Conservation (phyloP, 1,140 invertebrate species). For the Trinorchestia longiramus region DNA sequence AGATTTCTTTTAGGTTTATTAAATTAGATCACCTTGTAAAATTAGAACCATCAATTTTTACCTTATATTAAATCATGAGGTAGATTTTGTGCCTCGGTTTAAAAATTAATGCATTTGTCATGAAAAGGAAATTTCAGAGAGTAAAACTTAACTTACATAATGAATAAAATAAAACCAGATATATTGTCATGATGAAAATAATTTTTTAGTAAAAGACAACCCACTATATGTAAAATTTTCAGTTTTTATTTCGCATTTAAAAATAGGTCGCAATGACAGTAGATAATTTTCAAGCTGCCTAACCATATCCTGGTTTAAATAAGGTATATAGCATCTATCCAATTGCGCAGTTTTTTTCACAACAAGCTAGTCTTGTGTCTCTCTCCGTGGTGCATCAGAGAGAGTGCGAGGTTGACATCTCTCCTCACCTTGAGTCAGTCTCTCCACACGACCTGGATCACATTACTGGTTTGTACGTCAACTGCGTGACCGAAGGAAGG, state of each 20-base stretch:
- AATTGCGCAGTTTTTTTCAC: not conserved
- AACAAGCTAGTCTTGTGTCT: not conserved
- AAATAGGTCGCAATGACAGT: not conserved
- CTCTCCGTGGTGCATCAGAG: not conserved
- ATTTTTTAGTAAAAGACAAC: too few relatives aligned
- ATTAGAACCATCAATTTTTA: too few relatives aligned
- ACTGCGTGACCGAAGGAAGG: not conserved
- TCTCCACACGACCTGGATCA: too few relatives aligned
- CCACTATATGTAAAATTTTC: not conserved
- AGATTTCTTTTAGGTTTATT: too few relatives aligned
- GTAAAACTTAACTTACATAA: too few relatives aligned
- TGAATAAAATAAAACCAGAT: too few relatives aligned
- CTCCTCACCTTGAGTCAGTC: not conserved
- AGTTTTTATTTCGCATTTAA: not conserved
- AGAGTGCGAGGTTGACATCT: not conserved
- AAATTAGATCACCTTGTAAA: too few relatives aligned
- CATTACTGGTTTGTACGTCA: not conserved
- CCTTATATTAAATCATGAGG: too few relatives aligned
- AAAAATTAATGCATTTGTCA: too few relatives aligned
- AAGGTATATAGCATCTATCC: not conserved
- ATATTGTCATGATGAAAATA: too few relatives aligned
- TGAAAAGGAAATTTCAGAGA: too few relatives aligned
- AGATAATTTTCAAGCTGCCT: not conserved
- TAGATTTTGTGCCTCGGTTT: too few relatives aligned
- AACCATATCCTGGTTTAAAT: not conserved